Evolutionary conservation across 2,113 vertebrate species (phyloP).

Genomic region (Corydoras sp.): DNA sequence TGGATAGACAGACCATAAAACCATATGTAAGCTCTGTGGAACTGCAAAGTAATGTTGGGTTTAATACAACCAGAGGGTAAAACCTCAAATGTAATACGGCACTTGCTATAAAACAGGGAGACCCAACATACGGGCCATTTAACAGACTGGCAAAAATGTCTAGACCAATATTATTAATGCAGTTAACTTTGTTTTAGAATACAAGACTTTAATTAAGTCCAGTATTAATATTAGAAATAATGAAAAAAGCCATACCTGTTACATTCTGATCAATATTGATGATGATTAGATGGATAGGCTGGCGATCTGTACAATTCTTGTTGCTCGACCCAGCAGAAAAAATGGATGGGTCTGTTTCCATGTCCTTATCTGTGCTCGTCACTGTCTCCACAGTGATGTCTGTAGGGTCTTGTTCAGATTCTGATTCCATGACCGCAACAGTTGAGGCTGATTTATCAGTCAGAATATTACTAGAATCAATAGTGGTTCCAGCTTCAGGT

Average conservation of each 20-base stretch:
- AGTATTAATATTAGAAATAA: not conserved
- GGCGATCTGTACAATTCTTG: conserved; percentile 16
- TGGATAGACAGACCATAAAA: no score
- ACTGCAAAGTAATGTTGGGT: no score
- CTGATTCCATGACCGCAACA: conserved; percentile 48
- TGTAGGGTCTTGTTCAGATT: not conserved
- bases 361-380: conserved; percentile 45
- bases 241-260: conserved; percentile 9
- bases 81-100: no score
- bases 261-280: conserved; percentile 58
- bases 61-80: no score
- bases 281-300: conserved; percentile 64
- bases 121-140: no score
- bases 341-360: conserved; percentile 66
- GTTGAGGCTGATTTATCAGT: conserved; percentile 52
- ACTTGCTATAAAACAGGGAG: no score
- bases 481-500: not conserved
- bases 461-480: conserved; percentile 1
- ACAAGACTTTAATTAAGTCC: not conserved
- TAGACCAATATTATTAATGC: no score
- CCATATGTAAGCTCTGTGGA: no score
- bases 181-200: not conserved
- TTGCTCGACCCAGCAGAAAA: conserved; percentile 39
- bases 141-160: no score
- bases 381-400: conserved; percentile 43